phyloP scores from a whole-genome alignment of 2,113 vertebrate genomes.

The Tonatia bakeri region DNA sequence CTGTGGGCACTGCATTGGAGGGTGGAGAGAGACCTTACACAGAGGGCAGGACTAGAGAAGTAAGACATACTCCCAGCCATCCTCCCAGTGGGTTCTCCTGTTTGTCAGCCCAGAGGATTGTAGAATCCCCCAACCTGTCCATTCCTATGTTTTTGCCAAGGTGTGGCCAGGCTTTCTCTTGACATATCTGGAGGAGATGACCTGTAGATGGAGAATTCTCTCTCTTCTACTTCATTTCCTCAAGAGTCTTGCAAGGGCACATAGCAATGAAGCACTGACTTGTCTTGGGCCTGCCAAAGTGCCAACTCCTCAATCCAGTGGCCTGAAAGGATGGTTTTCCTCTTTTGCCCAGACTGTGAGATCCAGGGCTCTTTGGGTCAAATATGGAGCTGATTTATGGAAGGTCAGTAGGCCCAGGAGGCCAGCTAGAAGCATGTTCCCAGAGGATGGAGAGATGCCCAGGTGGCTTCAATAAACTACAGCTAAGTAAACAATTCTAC shows the following conservation, averaged over 20 bases:
- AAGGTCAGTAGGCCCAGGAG: background rate
- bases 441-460: background rate
- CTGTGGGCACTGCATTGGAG: too few relatives aligned
- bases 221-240: background rate
- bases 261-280: background rate
- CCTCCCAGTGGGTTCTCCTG: background rate
- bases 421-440: background rate
- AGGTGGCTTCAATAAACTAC: background rate
- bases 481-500: background rate
- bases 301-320: background rate
- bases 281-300: background rate
- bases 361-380: background rate
- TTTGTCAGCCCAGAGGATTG: background rate
- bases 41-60: background rate
- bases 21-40: background rate
- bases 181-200: background rate
- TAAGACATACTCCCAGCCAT: background rate
- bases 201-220: background rate
- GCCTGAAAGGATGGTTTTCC: background rate
- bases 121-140: background rate
- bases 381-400: background rate
- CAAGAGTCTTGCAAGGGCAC: background rate
- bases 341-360: background rate
- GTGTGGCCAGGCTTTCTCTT: background rate
- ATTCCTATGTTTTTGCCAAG: background rate